These are phyloP conservation scores for Coremacera marginata DNA, from an alignment of 2,888 invertebrate genomes.

Conservation along the genomic window DNA sequence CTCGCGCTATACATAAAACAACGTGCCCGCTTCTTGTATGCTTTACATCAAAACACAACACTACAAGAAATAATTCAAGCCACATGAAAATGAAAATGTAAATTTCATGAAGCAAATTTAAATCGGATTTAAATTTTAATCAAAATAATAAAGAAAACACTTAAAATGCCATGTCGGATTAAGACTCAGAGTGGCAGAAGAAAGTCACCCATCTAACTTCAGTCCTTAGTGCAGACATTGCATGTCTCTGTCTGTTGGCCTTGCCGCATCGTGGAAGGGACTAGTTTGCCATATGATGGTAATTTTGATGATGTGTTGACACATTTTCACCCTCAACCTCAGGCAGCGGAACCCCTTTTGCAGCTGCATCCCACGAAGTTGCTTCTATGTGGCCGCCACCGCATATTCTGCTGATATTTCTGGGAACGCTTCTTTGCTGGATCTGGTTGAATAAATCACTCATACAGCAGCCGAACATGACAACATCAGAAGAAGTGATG, in stretches of 20 bases:
- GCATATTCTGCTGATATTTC: constrained; percentile 27
- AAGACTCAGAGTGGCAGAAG: constrained; percentile 30
- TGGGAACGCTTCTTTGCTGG: background rate
- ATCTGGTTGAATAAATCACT: constrained; percentile 42
- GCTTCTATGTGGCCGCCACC: constrained; percentile 28
- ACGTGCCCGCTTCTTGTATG: background rate
- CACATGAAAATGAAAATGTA: constrained; percentile 41
- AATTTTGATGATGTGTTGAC: constrained; percentile 50
- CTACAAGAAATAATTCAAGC: background rate
- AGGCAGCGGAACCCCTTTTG: background rate
- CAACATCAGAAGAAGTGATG: constrained; percentile 14
- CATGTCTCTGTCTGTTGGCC: background rate
- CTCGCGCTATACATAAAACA: background rate
- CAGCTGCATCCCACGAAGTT: constrained; percentile 23
- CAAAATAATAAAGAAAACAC: constrained; percentile 54
- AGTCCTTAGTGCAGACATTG: background rate
- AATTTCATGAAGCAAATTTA: constrained; percentile 52
- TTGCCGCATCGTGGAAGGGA: background rate
- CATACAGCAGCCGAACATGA: constrained; percentile 32
- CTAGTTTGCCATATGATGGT: constrained; percentile 42
- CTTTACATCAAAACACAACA: background rate
- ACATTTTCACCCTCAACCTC: constrained; percentile 40
- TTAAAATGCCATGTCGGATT: constrained; percentile 54
- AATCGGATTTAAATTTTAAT: constrained; percentile 55
- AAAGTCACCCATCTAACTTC: background rate